Conservation (phyloP, 2,888 invertebrate species). For the Acheta domesticus region DNA sequence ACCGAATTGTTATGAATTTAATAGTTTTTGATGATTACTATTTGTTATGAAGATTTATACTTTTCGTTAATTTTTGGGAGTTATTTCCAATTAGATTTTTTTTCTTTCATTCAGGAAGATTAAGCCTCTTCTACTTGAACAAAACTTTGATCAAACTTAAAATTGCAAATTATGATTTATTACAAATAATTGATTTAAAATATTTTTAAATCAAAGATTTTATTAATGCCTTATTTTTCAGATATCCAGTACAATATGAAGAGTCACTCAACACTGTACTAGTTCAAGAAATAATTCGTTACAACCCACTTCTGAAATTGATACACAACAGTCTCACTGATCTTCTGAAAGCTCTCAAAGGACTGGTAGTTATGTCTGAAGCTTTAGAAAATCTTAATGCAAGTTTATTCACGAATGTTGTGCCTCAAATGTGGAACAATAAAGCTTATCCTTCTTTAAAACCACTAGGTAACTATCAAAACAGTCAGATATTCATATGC, state of each 20-base stretch:
- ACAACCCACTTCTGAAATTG: slow-evolving; percentile 61
- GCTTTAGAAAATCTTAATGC: slow-evolving; percentile 65
- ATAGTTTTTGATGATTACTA: too few relatives aligned
- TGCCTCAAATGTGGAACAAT: slow-evolving; percentile 68
- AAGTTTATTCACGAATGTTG: slow-evolving; percentile 62
- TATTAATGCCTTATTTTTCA: not conserved
- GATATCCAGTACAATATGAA: slow-evolving; percentile 77
- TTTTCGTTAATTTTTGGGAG: too few relatives aligned
- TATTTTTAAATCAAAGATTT: too few relatives aligned
- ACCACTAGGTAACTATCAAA: slow-evolving; percentile 56
- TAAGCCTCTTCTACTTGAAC: too few relatives aligned
- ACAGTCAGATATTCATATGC: not conserved
- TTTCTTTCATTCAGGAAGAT: too few relatives aligned
- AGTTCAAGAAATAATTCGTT: slow-evolving; percentile 79
- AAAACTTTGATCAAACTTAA: too few relatives aligned
- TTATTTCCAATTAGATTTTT: too few relatives aligned
- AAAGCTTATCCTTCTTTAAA: slow-evolving; percentile 68
- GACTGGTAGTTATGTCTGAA: slow-evolving; percentile 75
- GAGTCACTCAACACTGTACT: slow-evolving; percentile 88
- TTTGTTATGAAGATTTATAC: too few relatives aligned
- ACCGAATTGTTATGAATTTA: too few relatives aligned
- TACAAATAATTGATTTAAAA: too few relatives aligned
- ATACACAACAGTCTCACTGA: slow-evolving; percentile 55
- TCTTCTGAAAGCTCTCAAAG: slow-evolving; percentile 67
- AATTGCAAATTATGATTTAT: too few relatives aligned